phyloP scores from a whole-genome alignment of 2,113 vertebrate genomes.

The Tragelaphus scriptus region DNA sequence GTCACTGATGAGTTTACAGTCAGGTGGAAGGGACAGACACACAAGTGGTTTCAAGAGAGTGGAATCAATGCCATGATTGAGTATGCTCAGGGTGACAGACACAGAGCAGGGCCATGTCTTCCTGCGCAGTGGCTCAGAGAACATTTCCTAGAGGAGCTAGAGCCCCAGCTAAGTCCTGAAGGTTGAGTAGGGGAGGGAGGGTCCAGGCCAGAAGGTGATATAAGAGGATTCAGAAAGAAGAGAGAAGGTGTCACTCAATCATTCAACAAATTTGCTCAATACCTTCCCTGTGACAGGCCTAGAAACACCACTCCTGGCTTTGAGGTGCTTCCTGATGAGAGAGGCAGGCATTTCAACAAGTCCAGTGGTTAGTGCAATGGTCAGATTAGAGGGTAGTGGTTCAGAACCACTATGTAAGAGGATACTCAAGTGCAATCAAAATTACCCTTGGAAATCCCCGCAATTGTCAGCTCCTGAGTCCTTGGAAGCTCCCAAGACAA shows the following conservation, averaged over 20 bases:
- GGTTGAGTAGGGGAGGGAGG: too few relatives aligned
- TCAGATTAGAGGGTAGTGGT: not conserved
- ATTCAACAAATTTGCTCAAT: not conserved
- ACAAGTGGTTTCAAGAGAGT: not conserved
- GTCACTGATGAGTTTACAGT: not conserved
- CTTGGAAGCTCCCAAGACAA: not conserved
- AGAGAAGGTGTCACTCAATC: not conserved
- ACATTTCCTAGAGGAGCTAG: not conserved
- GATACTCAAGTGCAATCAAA: not conserved
- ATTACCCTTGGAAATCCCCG: not conserved
- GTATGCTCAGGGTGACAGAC: not conserved
- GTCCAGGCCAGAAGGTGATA: not conserved
- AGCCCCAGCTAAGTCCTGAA: not conserved
- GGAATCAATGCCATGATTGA: not conserved
- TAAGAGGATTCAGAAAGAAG: not conserved
- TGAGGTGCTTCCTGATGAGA: not conserved
- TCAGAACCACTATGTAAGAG: not conserved
- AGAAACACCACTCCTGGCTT: not conserved
- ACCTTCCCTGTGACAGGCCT: not conserved
- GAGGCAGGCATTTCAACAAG: not conserved
- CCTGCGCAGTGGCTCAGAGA: not conserved
- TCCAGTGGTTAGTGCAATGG: not conserved
- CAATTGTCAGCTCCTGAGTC: not conserved
- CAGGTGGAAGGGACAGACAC: not conserved
- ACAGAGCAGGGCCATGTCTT: not conserved